Conservation (phyloP, 2,888 invertebrate genomes). For the Mythimna ferrago region DNA sequence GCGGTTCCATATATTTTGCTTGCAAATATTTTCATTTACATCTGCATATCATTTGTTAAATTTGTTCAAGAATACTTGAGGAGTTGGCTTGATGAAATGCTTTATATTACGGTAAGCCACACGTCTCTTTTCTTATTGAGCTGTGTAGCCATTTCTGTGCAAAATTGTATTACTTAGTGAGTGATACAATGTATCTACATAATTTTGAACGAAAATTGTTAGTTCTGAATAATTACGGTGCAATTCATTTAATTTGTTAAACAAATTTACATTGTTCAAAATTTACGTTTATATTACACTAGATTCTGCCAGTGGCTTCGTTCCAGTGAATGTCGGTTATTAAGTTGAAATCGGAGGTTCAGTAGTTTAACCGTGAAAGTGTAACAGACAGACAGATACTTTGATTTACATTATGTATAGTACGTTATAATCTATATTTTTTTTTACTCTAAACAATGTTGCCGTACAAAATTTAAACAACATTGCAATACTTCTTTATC, state of each 20-base stretch:
- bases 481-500: background rate
- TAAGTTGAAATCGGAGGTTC: too few species aligned
- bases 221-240: background rate
- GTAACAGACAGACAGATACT: too few species aligned
- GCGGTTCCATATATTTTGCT: conserved; percentile 52
- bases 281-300: background rate
- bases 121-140: conserved; percentile 18
- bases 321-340: too few species aligned
- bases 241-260: background rate
- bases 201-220: background rate
- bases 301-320: too few species aligned
- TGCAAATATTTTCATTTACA: conserved; percentile 66
- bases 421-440: background rate
- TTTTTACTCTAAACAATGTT: background rate
- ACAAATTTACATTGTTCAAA: background rate
- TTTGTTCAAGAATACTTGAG: conserved; percentile 52
- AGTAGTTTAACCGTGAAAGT: too few species aligned
- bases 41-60: conserved; percentile 60
- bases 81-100: conserved; percentile 54
- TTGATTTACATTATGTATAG: too few species aligned
- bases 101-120: conserved; percentile 28
- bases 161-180: conserved; percentile 9
- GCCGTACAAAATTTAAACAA: background rate
- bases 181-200: background rate
- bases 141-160: conserved; percentile 3